phyloP scores from a whole-genome alignment of 2,113 vertebrate genomes.

The Edolisoma coerulescens region DNA sequence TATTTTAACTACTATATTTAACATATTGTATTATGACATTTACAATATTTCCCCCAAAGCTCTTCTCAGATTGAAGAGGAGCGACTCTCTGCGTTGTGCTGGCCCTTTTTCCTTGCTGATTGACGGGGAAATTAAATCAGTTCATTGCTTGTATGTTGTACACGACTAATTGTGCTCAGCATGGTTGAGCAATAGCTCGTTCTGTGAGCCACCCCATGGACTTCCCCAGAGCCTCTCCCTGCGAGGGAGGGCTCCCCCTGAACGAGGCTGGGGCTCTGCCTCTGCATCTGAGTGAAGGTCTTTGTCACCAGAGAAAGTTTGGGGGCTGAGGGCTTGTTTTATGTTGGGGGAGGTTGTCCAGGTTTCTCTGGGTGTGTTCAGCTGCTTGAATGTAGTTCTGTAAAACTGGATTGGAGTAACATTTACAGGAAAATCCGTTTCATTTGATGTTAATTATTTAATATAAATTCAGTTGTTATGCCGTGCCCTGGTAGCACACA shows the following conservation, averaged over 20 bases:
- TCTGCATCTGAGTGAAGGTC: background rate
- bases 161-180: conserved; percentile 48
- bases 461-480: conserved; percentile 40
- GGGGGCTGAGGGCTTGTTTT: background rate
- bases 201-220: background rate
- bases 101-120: conserved; percentile 65
- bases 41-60: conserved; percentile 70
- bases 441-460: conserved; percentile 50
- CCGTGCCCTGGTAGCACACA: conserved; percentile 22
- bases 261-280: background rate
- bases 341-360: background rate
- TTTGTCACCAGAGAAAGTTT: background rate
- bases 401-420: background rate
- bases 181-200: conserved; percentile 35
- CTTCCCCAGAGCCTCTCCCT: conserved; percentile 10
- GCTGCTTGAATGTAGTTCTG: background rate
- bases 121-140: conserved; percentile 64
- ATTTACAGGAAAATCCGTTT: background rate
- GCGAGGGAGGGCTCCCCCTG: background rate
- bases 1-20: conserved; percentile 68
- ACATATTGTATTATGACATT: conserved; percentile 73
- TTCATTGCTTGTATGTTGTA: conserved; percentile 35
- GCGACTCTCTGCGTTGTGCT: conserved; percentile 38
- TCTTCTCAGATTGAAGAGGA: conserved; percentile 62
- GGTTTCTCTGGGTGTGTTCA: background rate